These are phyloP conservation scores for Cacoxenus indagator DNA, from an alignment of 2,888 invertebrate genomes.

Conservation along the genomic window DNA sequence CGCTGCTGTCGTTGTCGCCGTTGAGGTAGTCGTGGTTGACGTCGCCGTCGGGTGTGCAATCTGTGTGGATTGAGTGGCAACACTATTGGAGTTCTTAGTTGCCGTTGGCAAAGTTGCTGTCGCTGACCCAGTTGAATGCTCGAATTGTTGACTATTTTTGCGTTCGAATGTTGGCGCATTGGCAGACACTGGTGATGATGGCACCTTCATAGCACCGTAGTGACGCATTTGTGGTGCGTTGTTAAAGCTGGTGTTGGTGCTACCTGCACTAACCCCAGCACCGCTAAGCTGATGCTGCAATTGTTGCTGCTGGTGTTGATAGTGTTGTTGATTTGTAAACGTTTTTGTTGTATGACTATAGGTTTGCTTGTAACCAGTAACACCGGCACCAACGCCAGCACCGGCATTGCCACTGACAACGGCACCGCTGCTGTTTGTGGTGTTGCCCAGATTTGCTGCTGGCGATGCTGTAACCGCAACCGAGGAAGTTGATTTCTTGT, in stretches of 20 bases:
- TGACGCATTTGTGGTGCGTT: slow-evolving; percentile 68
- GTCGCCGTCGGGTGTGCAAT: slow-evolving; percentile 61
- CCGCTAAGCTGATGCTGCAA: slow-evolving; percentile 39
- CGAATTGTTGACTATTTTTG: slow-evolving; percentile 61
- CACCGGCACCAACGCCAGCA: neutral
- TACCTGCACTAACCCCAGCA: neutral
- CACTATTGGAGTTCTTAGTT: slow-evolving; percentile 11
- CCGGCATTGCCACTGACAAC: slow-evolving; percentile 28
- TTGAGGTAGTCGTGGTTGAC: slow-evolving; percentile 72
- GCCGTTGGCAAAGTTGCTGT: neutral
- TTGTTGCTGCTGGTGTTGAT: slow-evolving; percentile 65
- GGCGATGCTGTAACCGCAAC: slow-evolving; percentile 69
- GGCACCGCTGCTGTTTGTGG: slow-evolving; percentile 19
- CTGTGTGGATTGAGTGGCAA: slow-evolving; percentile 33
- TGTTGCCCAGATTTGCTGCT: slow-evolving; percentile 66
- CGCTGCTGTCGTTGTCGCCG: slow-evolving; percentile 71
- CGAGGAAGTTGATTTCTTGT: slow-evolving; percentile 70
- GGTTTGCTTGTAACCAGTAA: slow-evolving; percentile 31
- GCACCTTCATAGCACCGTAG: slow-evolving; percentile 67
- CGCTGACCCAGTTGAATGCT: slow-evolving; percentile 51
- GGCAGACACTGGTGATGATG: slow-evolving; percentile 71
- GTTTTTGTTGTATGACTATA: slow-evolving; percentile 58
- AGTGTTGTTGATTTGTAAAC: slow-evolving; percentile 59
- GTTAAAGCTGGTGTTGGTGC: slow-evolving; percentile 53
- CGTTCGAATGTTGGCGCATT: slow-evolving; percentile 71